Base-by-base conservation (phyloP, 1,140 invertebrate species). In the Potamilus streckersoni region DNA sequence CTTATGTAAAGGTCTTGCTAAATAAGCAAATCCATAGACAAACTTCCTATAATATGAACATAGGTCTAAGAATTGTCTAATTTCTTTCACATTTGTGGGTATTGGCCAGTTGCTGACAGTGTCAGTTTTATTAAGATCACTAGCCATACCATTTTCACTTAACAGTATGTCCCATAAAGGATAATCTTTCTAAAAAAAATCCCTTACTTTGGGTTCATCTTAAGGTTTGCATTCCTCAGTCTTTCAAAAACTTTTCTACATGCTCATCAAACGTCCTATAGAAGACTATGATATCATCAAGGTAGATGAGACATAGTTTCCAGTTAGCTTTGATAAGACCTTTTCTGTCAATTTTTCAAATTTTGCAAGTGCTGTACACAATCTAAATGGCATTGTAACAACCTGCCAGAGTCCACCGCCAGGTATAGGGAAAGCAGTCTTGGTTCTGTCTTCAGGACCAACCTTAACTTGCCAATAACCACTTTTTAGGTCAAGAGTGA, bases 341-440 rank as follows among this genome's bases (percentile, higher is more conserved):
- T 1, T 23, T 23, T 23, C 23, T 23, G 2, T 23, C 23, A 23
- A 23, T 0, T 76, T n/a, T 38, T 65, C 64, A 63, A 79, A 81
- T 31, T 61, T 66, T 20, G 20, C 49, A 3, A 68, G 68, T 2
- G 69, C 68, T 38, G 70, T 76, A 70, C 74, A 76, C 5, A 70
- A 31, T 56, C 81, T 67, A 67, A 83, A 81, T 23, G 5, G 79
- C 59, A 81, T 67, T 17, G 60, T 69, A 6, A 74, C 70, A 31
- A 63, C 79, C 23, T 76, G 38, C 58, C 65, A 80, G 0, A 80
- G n/a, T 4, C 79, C 79, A 49, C 78, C 0, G 23, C 23, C 65
- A 56, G 62, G 80, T 0, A 77, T 76, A 17, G 79, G 76, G 61
- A 83, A 81, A 13, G 79, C 71, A 61, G 76, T 64, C 63, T 80